Conservation (phyloP, 2,113 vertebrate genomes). For the Talpa occidentalis region DNA sequence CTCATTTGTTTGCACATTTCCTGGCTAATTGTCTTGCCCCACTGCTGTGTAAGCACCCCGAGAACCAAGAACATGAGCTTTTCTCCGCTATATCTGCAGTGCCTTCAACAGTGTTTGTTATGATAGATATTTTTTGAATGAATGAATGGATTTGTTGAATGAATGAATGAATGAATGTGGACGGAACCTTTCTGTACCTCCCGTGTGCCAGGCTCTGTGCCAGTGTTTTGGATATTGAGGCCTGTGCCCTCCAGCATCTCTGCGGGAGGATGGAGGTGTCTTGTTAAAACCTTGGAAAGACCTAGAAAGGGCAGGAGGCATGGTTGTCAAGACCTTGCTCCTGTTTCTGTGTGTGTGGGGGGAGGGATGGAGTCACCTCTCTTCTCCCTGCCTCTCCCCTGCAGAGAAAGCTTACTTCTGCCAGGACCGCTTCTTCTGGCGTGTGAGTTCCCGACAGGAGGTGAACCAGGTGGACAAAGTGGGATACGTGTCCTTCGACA, state of each 20-base stretch:
- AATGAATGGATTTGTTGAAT: background rate
- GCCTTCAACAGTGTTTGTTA: background rate
- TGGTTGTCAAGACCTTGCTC: background rate
- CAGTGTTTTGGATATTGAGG: background rate
- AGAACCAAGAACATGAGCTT: background rate
- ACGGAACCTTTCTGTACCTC: constrained; percentile 12
- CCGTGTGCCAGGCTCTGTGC: background rate
- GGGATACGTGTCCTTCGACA: constrained; percentile 90
- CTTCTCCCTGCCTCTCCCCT: background rate
- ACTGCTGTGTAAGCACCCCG: background rate
- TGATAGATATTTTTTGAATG: background rate
- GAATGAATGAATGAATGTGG: background rate
- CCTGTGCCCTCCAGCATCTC: background rate
- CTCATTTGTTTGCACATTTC: background rate
- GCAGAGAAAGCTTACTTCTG: constrained; percentile 91
- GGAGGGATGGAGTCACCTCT: background rate
- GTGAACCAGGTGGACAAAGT: constrained; percentile 90
- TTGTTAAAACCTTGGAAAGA: constrained; percentile 16
- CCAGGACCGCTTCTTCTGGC: constrained; percentile 90
- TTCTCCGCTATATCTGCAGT: background rate
- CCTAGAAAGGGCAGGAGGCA: background rate
- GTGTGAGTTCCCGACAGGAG: constrained; percentile 86
- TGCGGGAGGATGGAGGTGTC: background rate
- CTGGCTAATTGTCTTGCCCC: background rate
- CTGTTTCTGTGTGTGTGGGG: background rate